Base-by-base conservation (phyloP, 1,140 invertebrate species). In the Zaprionus ornatus region DNA sequence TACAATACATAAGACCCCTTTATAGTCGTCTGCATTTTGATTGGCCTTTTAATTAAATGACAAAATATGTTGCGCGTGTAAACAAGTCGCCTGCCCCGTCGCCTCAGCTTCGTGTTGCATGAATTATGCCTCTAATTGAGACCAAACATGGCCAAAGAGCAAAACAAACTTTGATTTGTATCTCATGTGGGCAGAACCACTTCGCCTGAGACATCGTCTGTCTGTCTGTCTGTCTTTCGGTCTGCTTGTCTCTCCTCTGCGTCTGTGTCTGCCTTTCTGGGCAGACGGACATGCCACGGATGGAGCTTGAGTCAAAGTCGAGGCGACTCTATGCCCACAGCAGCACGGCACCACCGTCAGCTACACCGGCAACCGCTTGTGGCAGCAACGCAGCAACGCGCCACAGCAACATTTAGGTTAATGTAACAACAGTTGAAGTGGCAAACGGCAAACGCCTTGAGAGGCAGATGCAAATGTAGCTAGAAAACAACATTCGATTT, bases 31-130 rank as follows among this genome's bases (percentile, higher is more conserved):
- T 83, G 83, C 72, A 74, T 74, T 86, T 82, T 88, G 83, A 83
- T 86, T 87, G 83, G 84, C 74, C 80, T 87, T 84, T 87, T 87
- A 87, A 87, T 88, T 87, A 87, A 87, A 87, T 87, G 84, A 87
- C 84, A 87, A 87, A 87, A 87, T 86, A 88, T 87, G 83, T 86
- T 77, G 84, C 64, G 80, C 83, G 64, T 75, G 77, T 72, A 80
- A 87, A 80, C 80, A 88, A 87, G 59, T 83, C 52, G 76, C 64
- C 23, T 56, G 19, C 32, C 15, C 27, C 23, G 52, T 74, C 45
- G 79, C 66, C 42, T 66, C 63, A n/a, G 40, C 40, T 17, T 50
- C 19, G 19, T 55, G 35, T 42, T 77, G 84, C 82, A 84, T 84
- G 82, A 84, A 84, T 84, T 81, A 84, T 84, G 82, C 82, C 82